Percentiles rank a stretch among this genome's conserved stretches.
These are phyloP conservation scores for Cyprinodon brontotheroides DNA, from an alignment of 2,113 vertebrate genomes.

Conservation along the genomic window DNA sequence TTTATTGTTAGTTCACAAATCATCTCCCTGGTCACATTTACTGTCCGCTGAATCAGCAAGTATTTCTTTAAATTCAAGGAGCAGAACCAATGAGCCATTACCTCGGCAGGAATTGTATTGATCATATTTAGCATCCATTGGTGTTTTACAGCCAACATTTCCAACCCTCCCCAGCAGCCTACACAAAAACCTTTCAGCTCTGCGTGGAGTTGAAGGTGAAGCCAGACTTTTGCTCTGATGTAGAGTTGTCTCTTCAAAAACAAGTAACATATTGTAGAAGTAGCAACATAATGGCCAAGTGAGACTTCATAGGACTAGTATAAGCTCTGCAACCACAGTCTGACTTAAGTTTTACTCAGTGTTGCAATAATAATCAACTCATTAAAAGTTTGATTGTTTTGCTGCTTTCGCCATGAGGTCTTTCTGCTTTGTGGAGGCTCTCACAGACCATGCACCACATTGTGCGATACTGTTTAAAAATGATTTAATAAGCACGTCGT, in stretches of 20 bases:
- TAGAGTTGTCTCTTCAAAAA: conserved; percentile 40
- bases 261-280: conserved; percentile 19
- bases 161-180: neutral
- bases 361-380: conserved; percentile 55
- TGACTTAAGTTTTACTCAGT: conserved; percentile 48
- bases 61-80: no score
- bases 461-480: conserved; percentile 72
- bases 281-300: conserved; percentile 47
- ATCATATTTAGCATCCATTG: neutral
- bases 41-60: no score
- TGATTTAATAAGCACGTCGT: conserved; percentile 81
- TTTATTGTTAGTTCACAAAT: neutral
- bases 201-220: conserved; percentile 6
- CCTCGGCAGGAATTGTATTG: neutral
- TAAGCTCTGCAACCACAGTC: conserved; percentile 14
- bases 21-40: neutral
- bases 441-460: conserved; percentile 38
- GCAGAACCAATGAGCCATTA: neutral
- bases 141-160: neutral
- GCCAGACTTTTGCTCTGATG: conserved; percentile 15
- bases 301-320: conserved; percentile 36
- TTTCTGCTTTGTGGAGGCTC: conserved; percentile 34
- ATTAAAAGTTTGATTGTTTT: conserved; percentile 50
- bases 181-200: neutral
- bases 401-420: conserved; percentile 46